phyloP scores from a whole-genome alignment of 2,888 invertebrate species.

The Mayetiola destructor region DNA sequence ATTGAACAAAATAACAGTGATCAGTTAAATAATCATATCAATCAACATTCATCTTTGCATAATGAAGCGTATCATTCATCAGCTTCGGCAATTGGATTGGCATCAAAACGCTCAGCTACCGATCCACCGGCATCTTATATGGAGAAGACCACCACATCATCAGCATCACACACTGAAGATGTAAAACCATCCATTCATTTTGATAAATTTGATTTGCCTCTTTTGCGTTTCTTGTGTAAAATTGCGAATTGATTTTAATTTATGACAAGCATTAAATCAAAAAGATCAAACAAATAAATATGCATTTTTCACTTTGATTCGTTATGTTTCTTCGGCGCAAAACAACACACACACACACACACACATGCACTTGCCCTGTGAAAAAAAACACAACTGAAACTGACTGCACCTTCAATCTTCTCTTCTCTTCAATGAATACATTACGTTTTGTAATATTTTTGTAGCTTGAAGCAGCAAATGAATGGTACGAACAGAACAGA shows the following conservation, averaged over 20 bases:
- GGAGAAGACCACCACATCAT: too few relatives aligned
- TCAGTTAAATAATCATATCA: neutral
- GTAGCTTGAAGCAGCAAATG: neutral
- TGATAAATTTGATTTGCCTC: neutral
- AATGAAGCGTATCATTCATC: neutral
- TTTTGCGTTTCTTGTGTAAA: neutral
- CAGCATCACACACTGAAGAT: neutral
- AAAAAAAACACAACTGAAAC: constrained; percentile 13
- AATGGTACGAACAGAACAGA: constrained; percentile 5
- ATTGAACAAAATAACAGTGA: constrained; percentile 6
- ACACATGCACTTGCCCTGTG: neutral
- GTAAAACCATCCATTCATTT: neutral
- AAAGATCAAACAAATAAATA: constrained; percentile 1
- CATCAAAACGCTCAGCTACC: neutral
- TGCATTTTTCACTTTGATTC: neutral
- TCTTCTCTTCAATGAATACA: too few relatives aligned
- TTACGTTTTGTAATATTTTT: too few relatives aligned
- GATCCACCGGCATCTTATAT: neutral
- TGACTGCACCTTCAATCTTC: too few relatives aligned
- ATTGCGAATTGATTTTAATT: too few relatives aligned
- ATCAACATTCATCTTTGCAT: neutral
- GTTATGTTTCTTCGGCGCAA: neutral
- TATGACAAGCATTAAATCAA: constrained; percentile 8
- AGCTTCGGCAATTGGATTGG: neutral
- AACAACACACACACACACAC: neutral